phyloP scores from a whole-genome alignment of 1,140 invertebrate species.

The Danaus plexippus region DNA sequence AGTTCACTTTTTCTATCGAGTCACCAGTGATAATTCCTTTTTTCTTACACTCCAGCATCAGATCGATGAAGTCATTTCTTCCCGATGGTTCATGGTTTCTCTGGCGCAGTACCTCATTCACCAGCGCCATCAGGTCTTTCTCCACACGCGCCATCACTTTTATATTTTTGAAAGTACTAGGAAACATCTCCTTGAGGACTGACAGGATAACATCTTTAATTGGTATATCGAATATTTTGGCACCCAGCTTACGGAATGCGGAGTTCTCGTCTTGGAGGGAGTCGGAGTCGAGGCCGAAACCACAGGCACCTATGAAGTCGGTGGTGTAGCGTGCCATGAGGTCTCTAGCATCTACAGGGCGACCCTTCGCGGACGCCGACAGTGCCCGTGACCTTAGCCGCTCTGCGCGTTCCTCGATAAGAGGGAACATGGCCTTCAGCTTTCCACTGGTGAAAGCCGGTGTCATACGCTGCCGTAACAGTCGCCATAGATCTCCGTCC shows the following conservation, averaged over 20 bases:
- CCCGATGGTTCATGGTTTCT: slow-evolving; percentile 16
- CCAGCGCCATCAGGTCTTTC: slow-evolving; percentile 18
- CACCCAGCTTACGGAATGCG: slow-evolving; percentile 34
- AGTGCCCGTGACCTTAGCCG: slow-evolving; percentile 30
- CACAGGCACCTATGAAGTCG: slow-evolving; percentile 24
- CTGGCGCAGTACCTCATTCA: slow-evolving; percentile 41
- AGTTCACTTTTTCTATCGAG: slow-evolving; percentile 11
- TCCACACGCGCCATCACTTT: slow-evolving; percentile 21
- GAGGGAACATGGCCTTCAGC: slow-evolving; percentile 68
- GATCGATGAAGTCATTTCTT: slow-evolving; percentile 15
- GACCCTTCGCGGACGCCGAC: slow-evolving; percentile 9
- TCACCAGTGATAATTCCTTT: slow-evolving; percentile 14
- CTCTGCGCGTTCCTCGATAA: slow-evolving; percentile 42
- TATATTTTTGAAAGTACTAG: slow-evolving; percentile 25
- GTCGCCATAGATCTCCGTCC: slow-evolving; percentile 67
- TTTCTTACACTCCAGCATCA: slow-evolving; percentile 14
- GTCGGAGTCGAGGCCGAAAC: slow-evolving; percentile 38
- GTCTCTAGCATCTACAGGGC: slow-evolving; percentile 45
- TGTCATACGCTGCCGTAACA: slow-evolving; percentile 68
- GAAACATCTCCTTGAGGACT: slow-evolving; percentile 31
- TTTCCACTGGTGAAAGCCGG: slow-evolving; percentile 73
- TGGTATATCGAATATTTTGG: slow-evolving; percentile 32
- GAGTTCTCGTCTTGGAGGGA: slow-evolving; percentile 36
- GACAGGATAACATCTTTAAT: slow-evolving; percentile 13
- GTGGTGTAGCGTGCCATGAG: slow-evolving; percentile 53